Base-by-base conservation (phyloP, 1,140 invertebrate species). In the Bradysia coprophila region DNA sequence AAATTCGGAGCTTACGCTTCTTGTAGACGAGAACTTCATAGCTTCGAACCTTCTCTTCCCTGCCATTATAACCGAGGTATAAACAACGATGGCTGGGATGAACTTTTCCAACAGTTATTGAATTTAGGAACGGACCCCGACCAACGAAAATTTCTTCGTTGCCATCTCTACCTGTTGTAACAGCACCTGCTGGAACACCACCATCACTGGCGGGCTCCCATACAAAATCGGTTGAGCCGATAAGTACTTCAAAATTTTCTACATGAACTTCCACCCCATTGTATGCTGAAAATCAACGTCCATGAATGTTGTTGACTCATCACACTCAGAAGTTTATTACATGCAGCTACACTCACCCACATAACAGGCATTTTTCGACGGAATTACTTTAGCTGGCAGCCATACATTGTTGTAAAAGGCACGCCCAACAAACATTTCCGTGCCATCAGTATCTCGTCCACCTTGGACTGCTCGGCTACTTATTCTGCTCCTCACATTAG, bases 31-130 rank as follows among this genome's bases (percentile, higher is more conserved):
- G n/a, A n/a, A n/a, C n/a, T n/a, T n/a, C n/a, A n/a, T n/a, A n/a
- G n/a, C n/a, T n/a, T n/a, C 61, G 67, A 40, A 64, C 61, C 1
- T 65, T 50, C 10, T 75, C 55, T 54, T 80, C 76, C 24, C 61
- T 53, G 0, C 76, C 76, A 21, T 64, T 71, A 44, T 71, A 82
- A 1, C 78, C 74, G 45, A 84, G 75, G 55, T 82, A 84, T n/a
- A 74, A 65, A 38, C 68, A 71, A 11, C 68, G 68, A 46, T 82
- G 78, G 34, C 71, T 76, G 1, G 71, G 69, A 51, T 81, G 78
- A 21, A 83, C 61, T 66, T 84, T 84, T 51, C 81, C 81, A 42
- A 79, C 66, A 2, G 75, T 76, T 45, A 79, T 50, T 39, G 77
- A 72, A 10, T 71, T 68, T 24, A 67, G 57, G 43, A 77, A 67